Evolutionary conservation across 2,888 invertebrate species (phyloP).

Genomic region (Epistrophella euchroma): DNA sequence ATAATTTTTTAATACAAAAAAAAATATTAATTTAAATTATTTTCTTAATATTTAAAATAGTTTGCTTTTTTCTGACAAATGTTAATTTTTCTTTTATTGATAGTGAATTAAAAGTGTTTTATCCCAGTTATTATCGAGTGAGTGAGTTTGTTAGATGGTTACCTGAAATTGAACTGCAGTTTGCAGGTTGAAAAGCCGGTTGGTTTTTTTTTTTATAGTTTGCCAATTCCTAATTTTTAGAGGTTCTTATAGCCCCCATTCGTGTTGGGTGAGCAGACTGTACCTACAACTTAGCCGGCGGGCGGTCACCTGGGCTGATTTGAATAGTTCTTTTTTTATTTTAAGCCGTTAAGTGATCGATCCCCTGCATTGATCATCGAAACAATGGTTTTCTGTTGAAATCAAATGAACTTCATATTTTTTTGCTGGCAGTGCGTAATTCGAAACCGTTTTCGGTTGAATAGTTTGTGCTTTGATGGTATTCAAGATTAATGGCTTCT

Average conservation of each 20-base stretch:
- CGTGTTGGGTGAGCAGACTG: constrained; percentile 46
- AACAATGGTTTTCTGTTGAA: constrained; percentile 16
- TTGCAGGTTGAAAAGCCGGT: constrained; percentile 42
- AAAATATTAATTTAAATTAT: not conserved
- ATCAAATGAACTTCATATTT: not conserved
- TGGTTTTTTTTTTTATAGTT: constrained; percentile 20
- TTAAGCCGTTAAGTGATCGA: constrained; percentile 24
- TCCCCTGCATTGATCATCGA: not conserved
- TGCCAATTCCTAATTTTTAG: not conserved
- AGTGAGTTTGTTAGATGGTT: constrained; percentile 20
- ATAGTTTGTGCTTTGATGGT: constrained; percentile 34
- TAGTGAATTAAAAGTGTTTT: constrained; percentile 17
- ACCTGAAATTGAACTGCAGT: not conserved
- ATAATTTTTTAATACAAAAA: not conserved
- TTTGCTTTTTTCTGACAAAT: constrained; percentile 46
- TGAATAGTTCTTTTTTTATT: constrained; percentile 11
- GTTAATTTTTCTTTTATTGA: constrained; percentile 26
- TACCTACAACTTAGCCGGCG: constrained; percentile 59
- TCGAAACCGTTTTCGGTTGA: constrained; percentile 55
- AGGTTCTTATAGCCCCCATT: constrained; percentile 14
- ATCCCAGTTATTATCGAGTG: constrained; percentile 27
- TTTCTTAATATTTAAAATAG: not conserved
- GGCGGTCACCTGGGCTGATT: constrained; percentile 25
- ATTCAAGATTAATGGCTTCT: constrained; percentile 1
- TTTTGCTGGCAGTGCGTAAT: constrained; percentile 45